Conservation (phyloP, 2,113 vertebrate genomes). For the Cettia cetti region DNA sequence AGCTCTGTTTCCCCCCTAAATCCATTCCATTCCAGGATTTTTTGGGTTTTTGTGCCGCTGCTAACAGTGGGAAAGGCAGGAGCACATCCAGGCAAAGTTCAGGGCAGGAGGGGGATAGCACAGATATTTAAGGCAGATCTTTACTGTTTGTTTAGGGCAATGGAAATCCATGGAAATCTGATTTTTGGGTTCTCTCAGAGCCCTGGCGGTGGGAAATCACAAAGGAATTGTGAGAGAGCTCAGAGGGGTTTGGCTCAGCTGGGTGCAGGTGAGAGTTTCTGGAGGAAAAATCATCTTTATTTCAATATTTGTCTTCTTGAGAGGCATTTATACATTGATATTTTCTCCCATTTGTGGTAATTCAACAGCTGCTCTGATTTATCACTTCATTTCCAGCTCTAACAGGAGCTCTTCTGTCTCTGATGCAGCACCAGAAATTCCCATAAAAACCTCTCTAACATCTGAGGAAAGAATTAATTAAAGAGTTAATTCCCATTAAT, state of each 20-base stretch:
- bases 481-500: not conserved
- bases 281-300: rapidly evolving
- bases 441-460: not conserved
- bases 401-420: not conserved
- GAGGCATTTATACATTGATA: not conserved
- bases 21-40: not conserved
- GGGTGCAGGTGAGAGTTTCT: not conserved
- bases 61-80: not conserved
- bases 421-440: not conserved
- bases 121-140: not conserved
- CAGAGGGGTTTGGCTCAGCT: not conserved
- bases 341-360: not conserved
- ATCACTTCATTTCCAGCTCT: not conserved
- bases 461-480: not conserved
- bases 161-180: not conserved
- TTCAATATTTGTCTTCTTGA: not conserved
- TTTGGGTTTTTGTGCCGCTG: not conserved
- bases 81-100: not conserved
- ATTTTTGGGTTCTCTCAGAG: not conserved
- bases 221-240: not conserved
- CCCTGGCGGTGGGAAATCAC: not conserved
- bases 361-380: not conserved
- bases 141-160: not conserved
- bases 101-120: not conserved
- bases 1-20: not conserved